These are phyloP conservation scores for Montipora capitata DNA, from an alignment of 92 coral and sea anemone genomes.

Conservation along the genomic window DNA sequence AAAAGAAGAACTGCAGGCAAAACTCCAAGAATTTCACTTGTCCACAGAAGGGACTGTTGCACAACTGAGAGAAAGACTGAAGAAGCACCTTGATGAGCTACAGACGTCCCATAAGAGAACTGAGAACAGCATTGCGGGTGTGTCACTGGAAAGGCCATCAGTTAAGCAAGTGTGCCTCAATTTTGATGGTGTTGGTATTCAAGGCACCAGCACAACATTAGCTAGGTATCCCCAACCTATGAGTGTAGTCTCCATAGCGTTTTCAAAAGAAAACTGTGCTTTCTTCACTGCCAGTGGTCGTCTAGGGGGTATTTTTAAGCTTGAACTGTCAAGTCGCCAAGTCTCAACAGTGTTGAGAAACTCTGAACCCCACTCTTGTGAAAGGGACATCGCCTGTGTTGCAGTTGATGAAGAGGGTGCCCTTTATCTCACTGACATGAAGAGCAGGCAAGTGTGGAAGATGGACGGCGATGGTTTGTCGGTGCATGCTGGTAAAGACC, in stretches of 20 bases:
- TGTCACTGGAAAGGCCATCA: no score
- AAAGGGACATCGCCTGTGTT: neutral
- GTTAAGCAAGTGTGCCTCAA: no score
- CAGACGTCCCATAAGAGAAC: conserved; percentile 26
- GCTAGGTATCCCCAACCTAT: conserved; percentile 34
- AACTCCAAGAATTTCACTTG: conserved; percentile 36
- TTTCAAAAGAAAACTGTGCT: conserved; percentile 20
- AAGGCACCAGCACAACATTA: neutral
- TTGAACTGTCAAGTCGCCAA: no score
- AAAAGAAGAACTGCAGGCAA: conserved; percentile 26
- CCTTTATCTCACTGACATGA: conserved; percentile 30
- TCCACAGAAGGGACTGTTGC: conserved; percentile 43
- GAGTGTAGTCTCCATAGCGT: neutral
- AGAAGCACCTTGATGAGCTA: neutral
- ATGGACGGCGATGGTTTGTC: conserved; percentile 27
- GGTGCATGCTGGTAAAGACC: conserved; percentile 54
- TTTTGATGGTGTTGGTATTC: conserved; percentile 23
- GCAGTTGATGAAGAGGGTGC: conserved; percentile 46
- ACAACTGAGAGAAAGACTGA: neutral
- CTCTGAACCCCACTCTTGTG: no score
- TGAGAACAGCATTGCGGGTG: no score
- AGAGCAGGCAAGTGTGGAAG: conserved; percentile 58
- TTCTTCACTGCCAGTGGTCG: no score
- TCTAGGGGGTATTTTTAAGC: no score
- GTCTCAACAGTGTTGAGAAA: no score